Conservation (phyloP, 1,140 invertebrate genomes). For the Drosophila gunungcola region DNA sequence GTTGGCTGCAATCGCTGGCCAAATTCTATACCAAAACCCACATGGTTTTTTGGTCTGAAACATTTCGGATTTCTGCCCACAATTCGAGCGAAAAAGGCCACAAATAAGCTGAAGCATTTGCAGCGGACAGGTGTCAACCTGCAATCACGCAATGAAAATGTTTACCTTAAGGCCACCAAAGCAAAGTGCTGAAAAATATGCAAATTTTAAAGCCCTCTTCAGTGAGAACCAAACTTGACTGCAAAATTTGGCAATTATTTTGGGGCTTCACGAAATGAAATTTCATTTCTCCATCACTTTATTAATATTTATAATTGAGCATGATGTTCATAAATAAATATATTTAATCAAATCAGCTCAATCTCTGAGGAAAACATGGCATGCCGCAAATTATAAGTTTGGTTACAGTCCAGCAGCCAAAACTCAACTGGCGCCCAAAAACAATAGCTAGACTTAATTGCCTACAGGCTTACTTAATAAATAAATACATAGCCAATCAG, state of each 20-base stretch:
- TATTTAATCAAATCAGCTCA: conserved; percentile 21
- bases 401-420: conserved; percentile 59
- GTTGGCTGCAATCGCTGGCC: conserved; percentile 44
- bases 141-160: conserved; percentile 48
- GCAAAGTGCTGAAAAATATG: conserved; percentile 15
- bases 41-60: conserved; percentile 2
- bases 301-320: conserved; percentile 54
- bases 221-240: conserved; percentile 14
- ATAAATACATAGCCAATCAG: conserved; percentile 37
- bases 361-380: conserved; percentile 33
- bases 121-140: conserved; percentile 45
- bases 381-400: conserved; percentile 40
- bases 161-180: conserved; percentile 28
- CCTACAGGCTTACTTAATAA: conserved; percentile 40
- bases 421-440: conserved; percentile 28
- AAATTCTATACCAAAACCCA: conserved; percentile 42
- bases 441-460: conserved; percentile 36
- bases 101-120: conserved; percentile 47
- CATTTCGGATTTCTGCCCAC: conserved; percentile 36
- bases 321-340: conserved; percentile 37
- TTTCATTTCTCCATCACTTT: conserved; percentile 5
- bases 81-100: conserved; percentile 45
- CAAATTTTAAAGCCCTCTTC: conserved; percentile 20
- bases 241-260: conserved; percentile 18
- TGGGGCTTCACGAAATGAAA: neutral